Evolutionary conservation across 2,888 invertebrate species (phyloP).

Genomic region (Ctenicera cuprea): DNA sequence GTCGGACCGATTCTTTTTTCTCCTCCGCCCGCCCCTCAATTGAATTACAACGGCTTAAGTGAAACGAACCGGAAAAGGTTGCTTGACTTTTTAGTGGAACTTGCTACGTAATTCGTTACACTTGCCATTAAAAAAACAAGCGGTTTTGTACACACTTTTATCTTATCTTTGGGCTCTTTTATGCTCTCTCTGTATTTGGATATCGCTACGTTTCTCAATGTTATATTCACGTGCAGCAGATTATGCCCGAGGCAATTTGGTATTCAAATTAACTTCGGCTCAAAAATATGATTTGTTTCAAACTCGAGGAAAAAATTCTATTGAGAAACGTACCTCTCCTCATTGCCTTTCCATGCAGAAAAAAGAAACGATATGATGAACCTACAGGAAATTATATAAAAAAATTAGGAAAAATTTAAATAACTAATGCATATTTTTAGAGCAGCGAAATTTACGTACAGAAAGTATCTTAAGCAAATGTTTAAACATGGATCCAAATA

Average conservation of each 20-base stretch:
- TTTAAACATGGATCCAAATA: no score
- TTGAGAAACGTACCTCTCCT: not conserved
- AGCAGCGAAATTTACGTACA: not conserved
- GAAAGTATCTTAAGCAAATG: no score
- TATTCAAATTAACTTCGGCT: slow-evolving; percentile 39
- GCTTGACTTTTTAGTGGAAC: slow-evolving; percentile 7
- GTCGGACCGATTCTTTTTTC: slow-evolving; percentile 25
- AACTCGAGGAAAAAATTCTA: slow-evolving; percentile 25
- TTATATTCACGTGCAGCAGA: slow-evolving; percentile 36
- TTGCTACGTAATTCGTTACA: slow-evolving; percentile 10
- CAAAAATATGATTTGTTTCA: slow-evolving; percentile 34
- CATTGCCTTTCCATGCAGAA: slow-evolving; percentile 9
- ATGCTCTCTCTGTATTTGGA: slow-evolving; percentile 7
- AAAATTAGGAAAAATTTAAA: slow-evolving; percentile 13
- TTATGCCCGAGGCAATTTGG: slow-evolving; percentile 32
- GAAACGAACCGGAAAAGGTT: slow-evolving; percentile 23
- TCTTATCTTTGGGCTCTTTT: slow-evolving; percentile 7
- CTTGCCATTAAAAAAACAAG: slow-evolving; percentile 14
- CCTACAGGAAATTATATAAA: not conserved
- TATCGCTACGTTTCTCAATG: slow-evolving; percentile 21
- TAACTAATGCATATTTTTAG: slow-evolving; percentile 9
- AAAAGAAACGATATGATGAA: slow-evolving; percentile 8
- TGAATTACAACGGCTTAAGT: slow-evolving; percentile 31
- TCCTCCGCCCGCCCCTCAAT: not conserved
- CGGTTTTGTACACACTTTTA: slow-evolving; percentile 21